Base-by-base conservation (phyloP, 2,113 vertebrate species). In the Protobothrops mucrosquamatus region DNA sequence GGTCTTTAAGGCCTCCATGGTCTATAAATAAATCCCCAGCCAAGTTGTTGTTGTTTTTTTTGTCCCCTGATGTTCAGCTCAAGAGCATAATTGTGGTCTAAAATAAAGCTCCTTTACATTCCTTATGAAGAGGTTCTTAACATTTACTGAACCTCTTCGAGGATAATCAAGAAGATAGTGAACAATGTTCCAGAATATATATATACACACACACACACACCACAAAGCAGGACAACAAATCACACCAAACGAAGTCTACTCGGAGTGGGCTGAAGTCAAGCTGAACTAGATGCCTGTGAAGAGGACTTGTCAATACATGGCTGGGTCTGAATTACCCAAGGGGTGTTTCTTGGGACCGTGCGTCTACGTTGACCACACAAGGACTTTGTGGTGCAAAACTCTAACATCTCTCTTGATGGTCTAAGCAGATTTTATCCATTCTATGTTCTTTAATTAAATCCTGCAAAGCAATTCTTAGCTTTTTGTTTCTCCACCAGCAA, bases 1-100 rank as follows among this genome's bases (percentile, higher is more conserved):
- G 92, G 99, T 99, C 98, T 99, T 99, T 97, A 99, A 98, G 20
- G 99, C 99, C 98, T 99, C 99, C 93, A 99, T 99, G 93, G 99
- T 99, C 99, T 99, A 97, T 95, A 96, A 98, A 96, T 94, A 96
- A 97, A 97, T 88, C 94, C 89, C 96, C 95, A 94, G 95, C 95
- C 93, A 96, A 95, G 56, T 54, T 94, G 96, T 94, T 39, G n/a
- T n/a, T n/a, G n/a, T 39, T 39, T 96, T 96, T 97, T 96, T 96
- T 96, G 26, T 11, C 9, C 8, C 9, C 1, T 3, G 96, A 93
- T 96, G 96, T 96, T 96, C 93, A 95, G 92, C 93, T 89, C 93
- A 93, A 95, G 94, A 61, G 29, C 0, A 4, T 18, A 15, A 56
- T 94, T 95, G 95, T 94, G 95, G 92, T 93, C 95, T 59, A 88